These are phyloP conservation scores for Palythoa caribaeorum DNA, from an alignment of 92 coral and sea anemone species.

Conservation along the genomic window DNA sequence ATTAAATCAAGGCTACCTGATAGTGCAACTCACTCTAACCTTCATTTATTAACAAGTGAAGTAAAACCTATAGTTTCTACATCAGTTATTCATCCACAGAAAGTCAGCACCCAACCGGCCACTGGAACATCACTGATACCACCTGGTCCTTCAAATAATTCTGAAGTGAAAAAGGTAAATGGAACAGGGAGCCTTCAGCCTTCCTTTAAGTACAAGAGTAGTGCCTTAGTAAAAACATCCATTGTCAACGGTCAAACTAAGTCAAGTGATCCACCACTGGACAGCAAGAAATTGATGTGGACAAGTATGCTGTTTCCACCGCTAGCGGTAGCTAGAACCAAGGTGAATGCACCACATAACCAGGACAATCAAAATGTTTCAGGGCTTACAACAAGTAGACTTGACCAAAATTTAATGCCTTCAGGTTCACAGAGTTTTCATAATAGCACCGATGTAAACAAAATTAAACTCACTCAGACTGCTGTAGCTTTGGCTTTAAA, in stretches of 20 bases:
- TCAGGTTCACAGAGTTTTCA: background rate
- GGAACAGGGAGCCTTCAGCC: background rate
- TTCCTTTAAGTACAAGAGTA: background rate
- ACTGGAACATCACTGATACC: background rate
- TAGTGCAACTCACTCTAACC: background rate
- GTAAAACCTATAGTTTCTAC: background rate
- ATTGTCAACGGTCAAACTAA: background rate
- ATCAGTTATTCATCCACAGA: background rate
- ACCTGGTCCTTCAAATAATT: background rate
- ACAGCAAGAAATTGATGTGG: constrained; percentile 22
- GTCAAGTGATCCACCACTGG: background rate
- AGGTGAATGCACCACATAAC: background rate
- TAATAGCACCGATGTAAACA: background rate
- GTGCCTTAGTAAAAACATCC: background rate
- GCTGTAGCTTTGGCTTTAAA: constrained; percentile 29
- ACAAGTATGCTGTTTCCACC: constrained; percentile 24
- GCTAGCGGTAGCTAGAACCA: constrained; percentile 18
- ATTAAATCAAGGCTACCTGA: background rate
- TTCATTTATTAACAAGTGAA: background rate
- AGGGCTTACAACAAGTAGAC: too few species aligned
- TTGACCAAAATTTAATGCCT: background rate
- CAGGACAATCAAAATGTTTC: background rate
- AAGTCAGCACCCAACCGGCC: background rate
- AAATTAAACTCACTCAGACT: background rate
- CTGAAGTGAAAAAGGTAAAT: background rate